These are phyloP conservation scores for Glaucopsyche alexis DNA, from an alignment of 2,888 invertebrate genomes.

Conservation along the genomic window DNA sequence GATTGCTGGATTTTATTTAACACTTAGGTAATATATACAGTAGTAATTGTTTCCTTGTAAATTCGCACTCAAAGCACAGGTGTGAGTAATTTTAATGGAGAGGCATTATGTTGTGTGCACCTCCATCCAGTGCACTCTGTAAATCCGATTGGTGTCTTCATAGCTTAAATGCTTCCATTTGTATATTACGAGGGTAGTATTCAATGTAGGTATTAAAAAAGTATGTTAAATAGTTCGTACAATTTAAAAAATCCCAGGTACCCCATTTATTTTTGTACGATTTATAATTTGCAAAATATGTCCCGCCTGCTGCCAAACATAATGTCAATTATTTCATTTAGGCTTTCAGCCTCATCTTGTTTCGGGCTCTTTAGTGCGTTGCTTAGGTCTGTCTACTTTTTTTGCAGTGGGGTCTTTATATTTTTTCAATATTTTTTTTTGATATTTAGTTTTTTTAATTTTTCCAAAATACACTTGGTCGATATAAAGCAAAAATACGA, in stretches of 20 bases:
- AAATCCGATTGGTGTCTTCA: neutral
- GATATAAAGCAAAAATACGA: no score
- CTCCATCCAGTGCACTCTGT: neutral
- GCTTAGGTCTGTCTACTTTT: no score
- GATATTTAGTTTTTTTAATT: no score
- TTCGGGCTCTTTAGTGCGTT: no score
- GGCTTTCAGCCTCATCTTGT: no score
- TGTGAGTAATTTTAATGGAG: constrained; percentile 13
- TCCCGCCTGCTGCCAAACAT: no score
- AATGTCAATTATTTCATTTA: no score
- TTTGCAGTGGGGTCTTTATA: no score
- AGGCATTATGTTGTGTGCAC: neutral
- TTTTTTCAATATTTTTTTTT: no score
- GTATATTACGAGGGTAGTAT: neutral
- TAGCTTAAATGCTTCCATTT: neutral
- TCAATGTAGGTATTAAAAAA: neutral
- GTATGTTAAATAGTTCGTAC: neutral
- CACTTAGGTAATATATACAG: neutral
- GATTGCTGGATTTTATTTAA: neutral
- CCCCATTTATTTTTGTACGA: no score
- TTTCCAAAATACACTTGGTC: no score
- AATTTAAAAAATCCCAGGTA: neutral
- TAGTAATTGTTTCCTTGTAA: neutral
- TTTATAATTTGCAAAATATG: no score
- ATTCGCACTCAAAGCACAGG: neutral